Evolutionary conservation across 2,113 vertebrate genomes (phyloP).

Genomic region (Lophochroa leadbeateri): DNA sequence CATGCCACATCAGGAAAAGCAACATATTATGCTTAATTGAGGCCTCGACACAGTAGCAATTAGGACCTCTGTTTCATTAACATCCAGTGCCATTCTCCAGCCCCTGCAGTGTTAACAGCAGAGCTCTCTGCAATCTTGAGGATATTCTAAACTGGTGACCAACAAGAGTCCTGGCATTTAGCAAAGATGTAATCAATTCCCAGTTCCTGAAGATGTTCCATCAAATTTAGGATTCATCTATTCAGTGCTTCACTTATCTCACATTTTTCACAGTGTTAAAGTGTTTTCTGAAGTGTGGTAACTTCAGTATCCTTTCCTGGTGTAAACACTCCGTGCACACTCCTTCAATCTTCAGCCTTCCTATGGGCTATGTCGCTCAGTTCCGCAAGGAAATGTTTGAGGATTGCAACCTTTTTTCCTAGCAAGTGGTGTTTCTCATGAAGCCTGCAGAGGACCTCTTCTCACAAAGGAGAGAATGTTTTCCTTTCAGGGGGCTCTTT

Average conservation of each 20-base stretch:
- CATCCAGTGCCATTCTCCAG: background rate
- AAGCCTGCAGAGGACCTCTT: background rate
- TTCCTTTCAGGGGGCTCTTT: background rate
- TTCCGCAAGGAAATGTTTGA: background rate
- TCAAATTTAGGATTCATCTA: background rate
- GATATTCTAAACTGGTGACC: background rate
- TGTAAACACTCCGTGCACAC: background rate
- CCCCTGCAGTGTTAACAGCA: background rate
- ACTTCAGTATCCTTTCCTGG: background rate
- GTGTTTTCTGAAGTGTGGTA: background rate
- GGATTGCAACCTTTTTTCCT: background rate
- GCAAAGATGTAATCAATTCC: background rate
- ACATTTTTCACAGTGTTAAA: background rate
- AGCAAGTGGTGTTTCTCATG: background rate
- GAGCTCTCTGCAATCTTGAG: accelerated
- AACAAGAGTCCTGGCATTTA: background rate
- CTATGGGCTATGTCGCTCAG: background rate
- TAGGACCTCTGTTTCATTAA: background rate
- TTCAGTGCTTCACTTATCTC: background rate
- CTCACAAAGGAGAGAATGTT: background rate
- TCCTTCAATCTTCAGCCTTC: background rate
- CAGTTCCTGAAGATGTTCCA: background rate
- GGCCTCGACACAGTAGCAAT: accelerated
- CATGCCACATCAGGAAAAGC: background rate
- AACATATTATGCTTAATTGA: background rate